phyloP scores from a whole-genome alignment of 1,140 invertebrate genomes.

The Ceratina calcarata region DNA sequence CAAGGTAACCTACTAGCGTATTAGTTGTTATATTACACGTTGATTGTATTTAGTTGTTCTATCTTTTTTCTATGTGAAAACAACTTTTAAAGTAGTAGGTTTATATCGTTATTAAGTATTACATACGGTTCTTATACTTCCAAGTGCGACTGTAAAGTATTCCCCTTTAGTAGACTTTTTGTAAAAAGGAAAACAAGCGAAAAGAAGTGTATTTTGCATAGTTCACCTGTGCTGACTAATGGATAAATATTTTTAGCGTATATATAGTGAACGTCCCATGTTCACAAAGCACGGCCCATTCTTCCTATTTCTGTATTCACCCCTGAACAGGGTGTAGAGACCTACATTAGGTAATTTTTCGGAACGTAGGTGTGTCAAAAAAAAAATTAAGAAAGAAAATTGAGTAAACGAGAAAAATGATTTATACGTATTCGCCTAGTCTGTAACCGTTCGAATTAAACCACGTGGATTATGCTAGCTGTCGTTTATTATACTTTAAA shows the following conservation, averaged over 20 bases:
- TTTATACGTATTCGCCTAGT: conserved; percentile 46
- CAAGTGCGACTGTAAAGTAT: conserved; percentile 29
- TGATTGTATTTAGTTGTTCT: conserved; percentile 36
- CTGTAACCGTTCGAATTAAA: conserved; percentile 38
- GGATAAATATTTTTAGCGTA: conserved; percentile 44
- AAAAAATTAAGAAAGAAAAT: conserved; percentile 14
- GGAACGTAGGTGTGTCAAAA: conserved; percentile 34
- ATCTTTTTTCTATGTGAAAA: conserved; percentile 6
- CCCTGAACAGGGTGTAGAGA: conserved; percentile 36
- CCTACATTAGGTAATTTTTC: conserved; percentile 42
- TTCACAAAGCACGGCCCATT: conserved; percentile 51
- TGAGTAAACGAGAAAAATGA: conserved; percentile 27
- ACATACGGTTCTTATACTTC: conserved; percentile 36
- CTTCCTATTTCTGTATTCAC: conserved; percentile 46
- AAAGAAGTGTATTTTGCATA: conserved; percentile 28
- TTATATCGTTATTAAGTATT: conserved; percentile 15
- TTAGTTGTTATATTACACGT: conserved; percentile 24
- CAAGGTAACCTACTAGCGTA: conserved; percentile 20
- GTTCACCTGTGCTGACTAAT: conserved; percentile 38
- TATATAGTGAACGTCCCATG: conserved; percentile 23
- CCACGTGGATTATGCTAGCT: conserved; percentile 27
- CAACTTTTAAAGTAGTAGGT: conserved; percentile 27
- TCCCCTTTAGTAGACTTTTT: conserved; percentile 13
- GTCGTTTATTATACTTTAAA: conserved; percentile 28
- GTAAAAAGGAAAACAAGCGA: conserved; percentile 24